Conservation (phyloP, 2,113 vertebrate genomes). For the Chaetodon auriga region DNA sequence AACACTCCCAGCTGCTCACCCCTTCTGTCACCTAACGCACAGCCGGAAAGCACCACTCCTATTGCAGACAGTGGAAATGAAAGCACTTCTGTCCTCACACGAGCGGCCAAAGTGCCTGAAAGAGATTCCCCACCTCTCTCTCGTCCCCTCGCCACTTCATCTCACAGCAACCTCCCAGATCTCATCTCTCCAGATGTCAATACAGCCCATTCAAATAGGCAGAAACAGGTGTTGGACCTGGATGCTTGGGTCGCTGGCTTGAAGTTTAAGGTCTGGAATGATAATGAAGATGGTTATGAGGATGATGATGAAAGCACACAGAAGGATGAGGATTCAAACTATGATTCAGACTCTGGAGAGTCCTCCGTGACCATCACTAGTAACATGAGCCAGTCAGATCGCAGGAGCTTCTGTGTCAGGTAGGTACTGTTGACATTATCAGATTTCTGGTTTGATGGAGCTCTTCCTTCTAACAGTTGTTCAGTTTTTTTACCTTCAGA, state of each 20-base stretch:
- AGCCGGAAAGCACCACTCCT: background rate
- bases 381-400: constrained; percentile 81
- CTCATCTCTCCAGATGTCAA: constrained; percentile 24
- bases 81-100: background rate
- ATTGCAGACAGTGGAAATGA: background rate
- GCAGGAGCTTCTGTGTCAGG: constrained; percentile 84
- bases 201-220: constrained; percentile 14
- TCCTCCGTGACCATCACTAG: constrained; percentile 85
- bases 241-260: constrained; percentile 70
- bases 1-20: constrained; percentile 63
- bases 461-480: background rate
- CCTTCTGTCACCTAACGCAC: constrained; percentile 11
- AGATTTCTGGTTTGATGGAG: background rate
- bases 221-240: constrained; percentile 48
- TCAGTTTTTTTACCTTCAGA: background rate
- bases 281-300: constrained; percentile 39
- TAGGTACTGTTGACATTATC: constrained; percentile 47
- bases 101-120: background rate
- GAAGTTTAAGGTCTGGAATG: constrained; percentile 63
- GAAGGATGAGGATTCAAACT: constrained; percentile 79
- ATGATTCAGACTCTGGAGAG: constrained; percentile 84
- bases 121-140: background rate
- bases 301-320: constrained; percentile 79
- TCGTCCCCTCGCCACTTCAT: background rate
- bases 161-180: constrained; percentile 21